A percentile compares a stretch with the other conserved stretches of the same genome.
phyloP scores from a whole-genome alignment of 2,797 vertebrate species.

The Lycodopsis pacificus region DNA sequence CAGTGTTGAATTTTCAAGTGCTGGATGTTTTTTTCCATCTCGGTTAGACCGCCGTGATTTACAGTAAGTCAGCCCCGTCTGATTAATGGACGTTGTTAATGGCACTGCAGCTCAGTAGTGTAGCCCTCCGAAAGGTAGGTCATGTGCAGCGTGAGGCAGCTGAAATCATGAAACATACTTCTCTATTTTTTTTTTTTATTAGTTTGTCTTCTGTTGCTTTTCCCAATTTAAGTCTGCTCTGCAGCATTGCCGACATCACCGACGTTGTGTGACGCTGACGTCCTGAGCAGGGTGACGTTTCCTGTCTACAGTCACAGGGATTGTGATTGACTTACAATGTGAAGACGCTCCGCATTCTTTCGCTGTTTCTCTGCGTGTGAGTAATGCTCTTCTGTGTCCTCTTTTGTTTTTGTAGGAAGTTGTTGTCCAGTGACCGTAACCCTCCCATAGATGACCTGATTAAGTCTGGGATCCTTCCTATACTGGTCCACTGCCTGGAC shows the following conservation, averaged over 20 bases:
- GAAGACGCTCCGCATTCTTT: slow-evolving; percentile 32
- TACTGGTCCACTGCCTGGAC: slow-evolving; percentile 99
- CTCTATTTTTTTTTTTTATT: background rate
- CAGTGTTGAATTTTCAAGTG: slow-evolving; percentile 30
- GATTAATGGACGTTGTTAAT: slow-evolving; percentile 50
- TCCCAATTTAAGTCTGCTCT: background rate
- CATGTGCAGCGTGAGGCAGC: background rate
- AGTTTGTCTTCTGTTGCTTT: background rate
- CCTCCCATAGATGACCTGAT: slow-evolving; percentile 99
- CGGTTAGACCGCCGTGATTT: slow-evolving; percentile 38
- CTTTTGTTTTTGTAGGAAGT: slow-evolving; percentile 86
- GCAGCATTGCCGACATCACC: background rate
- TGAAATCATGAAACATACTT: slow-evolving; percentile 1
- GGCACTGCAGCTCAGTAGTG: slow-evolving; percentile 19
- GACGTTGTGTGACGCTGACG: slow-evolving; percentile 1
- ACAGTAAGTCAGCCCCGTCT: slow-evolving; percentile 23
- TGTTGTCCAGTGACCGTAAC: slow-evolving; percentile 98
- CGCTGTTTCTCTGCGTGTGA: slow-evolving; percentile 20
- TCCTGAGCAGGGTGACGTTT: background rate
- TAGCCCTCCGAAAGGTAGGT: background rate
- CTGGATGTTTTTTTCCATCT: slow-evolving; percentile 37
- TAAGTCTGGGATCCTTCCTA: slow-evolving; percentile 98
- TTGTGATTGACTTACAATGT: slow-evolving; percentile 5
- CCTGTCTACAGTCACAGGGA: background rate
- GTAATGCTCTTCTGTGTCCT: slow-evolving; percentile 39